Evolutionary conservation across 2,888 invertebrate genomes (phyloP), one percentile per base, ranked within the genome.

Genomic region (Cantharis lateralis): DNA sequence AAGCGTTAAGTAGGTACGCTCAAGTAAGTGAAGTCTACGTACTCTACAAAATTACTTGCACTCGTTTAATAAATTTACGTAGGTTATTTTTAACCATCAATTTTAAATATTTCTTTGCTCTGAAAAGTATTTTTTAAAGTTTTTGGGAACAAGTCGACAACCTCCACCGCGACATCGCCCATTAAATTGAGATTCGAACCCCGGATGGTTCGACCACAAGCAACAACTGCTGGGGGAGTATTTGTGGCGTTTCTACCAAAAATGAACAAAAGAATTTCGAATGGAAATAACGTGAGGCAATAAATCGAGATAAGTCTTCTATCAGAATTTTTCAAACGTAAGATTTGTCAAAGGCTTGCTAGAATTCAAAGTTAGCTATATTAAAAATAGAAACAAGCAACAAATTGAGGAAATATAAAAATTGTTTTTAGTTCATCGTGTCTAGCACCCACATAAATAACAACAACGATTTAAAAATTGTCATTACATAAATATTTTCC

Each of bases 321-420:
- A 48, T 48, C 48, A 48, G 13, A 48, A n/a, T 48, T n/a, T 48
- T 28, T 48, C 9, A 48, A 24, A 48, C n/a, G 18, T 20, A 20
- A 20, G 24, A 66, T 66, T 66, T 66, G 64, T 66, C 64, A 66
- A 66, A 66, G n/a, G 64, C 24, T n/a, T 24, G 64, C 20, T 20
- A 2, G 10, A 18, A 9, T 66, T 66, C 24, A 7, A n/a, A 11
- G 64, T 66, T 24, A 13, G 71, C 32, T 62, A 18, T 48, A 75
- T 75, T 71, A 75, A 71, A 75, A 75, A 75, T 75, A 75, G 75
- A 75, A 75, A 48, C 68, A 61, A 71, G 71, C 75, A 71, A 75
- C 20, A 71, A 71, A 75, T 71, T 71, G 71, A 75, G 75, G 75
- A 75, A 75, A 71, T 63, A 68, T 68, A 20, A 64, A 75, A 71